A percentile compares a stretch with the other conserved stretches of the same genome.
Conservation (phyloP, 2,113 vertebrate genomes). For the Halichoeres trimaculatus region DNA sequence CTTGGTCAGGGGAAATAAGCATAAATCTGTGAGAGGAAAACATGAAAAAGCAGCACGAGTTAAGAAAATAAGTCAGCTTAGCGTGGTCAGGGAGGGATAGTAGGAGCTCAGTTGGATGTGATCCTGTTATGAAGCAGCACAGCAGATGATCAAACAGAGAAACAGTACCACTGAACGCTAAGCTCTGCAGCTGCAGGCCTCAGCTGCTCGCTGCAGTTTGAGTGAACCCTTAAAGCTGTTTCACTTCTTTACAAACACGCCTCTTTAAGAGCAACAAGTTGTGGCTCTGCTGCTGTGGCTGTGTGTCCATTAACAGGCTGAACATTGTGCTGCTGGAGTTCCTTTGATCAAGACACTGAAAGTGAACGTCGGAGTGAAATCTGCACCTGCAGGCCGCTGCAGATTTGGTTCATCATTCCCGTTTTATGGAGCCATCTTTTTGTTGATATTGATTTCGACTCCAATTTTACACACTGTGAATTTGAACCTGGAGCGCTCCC, state of each 20-base stretch:
- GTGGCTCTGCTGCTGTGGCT: background rate
- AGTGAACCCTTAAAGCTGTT: background rate
- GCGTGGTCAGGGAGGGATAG: too few relatives aligned
- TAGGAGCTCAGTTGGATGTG: background rate
- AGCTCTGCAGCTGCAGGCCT: background rate
- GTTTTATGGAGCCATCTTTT: slow-evolving; percentile 42
- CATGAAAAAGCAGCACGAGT: too few relatives aligned
- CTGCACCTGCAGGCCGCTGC: background rate
- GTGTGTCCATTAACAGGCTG: background rate
- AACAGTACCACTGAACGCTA: background rate
- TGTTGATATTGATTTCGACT: slow-evolving; percentile 67
- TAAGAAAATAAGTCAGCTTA: background rate
- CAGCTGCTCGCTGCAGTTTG: background rate
- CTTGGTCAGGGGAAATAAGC: background rate
- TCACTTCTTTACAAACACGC: too few relatives aligned
- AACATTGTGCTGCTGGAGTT: background rate
- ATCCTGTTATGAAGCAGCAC: background rate
- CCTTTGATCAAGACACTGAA: background rate
- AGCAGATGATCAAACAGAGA: background rate
- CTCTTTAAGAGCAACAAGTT: too few relatives aligned
- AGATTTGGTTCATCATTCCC: slow-evolving; percentile 2
- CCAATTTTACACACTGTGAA: slow-evolving; percentile 54
- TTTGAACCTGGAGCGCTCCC: slow-evolving; percentile 38
- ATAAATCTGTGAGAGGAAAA: too few relatives aligned
- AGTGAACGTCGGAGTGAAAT: slow-evolving; percentile 1